Conservation (phyloP, 2,888 invertebrate species). For the Taphrorychus bicolor region DNA sequence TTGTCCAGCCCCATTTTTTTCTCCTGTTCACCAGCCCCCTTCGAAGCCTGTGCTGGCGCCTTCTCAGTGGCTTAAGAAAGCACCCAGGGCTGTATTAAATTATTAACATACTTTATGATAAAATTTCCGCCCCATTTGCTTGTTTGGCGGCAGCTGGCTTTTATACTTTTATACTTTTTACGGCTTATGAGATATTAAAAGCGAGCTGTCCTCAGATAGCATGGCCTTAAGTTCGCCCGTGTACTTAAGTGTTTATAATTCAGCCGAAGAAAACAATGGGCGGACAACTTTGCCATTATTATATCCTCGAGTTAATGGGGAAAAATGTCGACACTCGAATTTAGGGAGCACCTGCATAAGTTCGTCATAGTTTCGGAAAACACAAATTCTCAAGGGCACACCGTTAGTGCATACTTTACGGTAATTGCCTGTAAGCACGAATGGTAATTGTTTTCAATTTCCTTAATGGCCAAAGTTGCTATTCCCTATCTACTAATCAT, state of each 20-base stretch:
- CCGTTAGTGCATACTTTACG: neutral
- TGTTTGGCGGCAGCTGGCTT: constrained; percentile 27
- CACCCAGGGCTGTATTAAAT: constrained; percentile 10
- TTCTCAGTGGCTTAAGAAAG: neutral
- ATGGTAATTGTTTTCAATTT: neutral
- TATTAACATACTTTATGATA: constrained; percentile 33
- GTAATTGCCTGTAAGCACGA: neutral
- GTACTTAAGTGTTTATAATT: constrained; percentile 25
- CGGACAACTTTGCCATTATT: neutral
- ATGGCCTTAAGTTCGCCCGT: constrained; percentile 21
- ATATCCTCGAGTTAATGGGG: neutral
- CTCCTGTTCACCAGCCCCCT: no score
- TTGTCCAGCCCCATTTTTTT: neutral
- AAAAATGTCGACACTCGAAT: neutral
- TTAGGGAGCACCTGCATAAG: neutral
- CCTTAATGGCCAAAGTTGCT: neutral
- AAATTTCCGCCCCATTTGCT: constrained; percentile 30
- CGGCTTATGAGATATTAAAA: constrained; percentile 36
- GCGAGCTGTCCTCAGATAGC: constrained; percentile 20
- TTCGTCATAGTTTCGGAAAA: neutral
- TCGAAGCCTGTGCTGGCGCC: no score
- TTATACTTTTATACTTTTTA: constrained; percentile 34
- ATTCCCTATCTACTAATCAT: neutral
- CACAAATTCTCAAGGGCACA: neutral
- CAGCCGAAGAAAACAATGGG: neutral